These are phyloP conservation scores for Athalia circularis DNA, from an alignment of 2,888 invertebrate genomes.

Conservation along the genomic window DNA sequence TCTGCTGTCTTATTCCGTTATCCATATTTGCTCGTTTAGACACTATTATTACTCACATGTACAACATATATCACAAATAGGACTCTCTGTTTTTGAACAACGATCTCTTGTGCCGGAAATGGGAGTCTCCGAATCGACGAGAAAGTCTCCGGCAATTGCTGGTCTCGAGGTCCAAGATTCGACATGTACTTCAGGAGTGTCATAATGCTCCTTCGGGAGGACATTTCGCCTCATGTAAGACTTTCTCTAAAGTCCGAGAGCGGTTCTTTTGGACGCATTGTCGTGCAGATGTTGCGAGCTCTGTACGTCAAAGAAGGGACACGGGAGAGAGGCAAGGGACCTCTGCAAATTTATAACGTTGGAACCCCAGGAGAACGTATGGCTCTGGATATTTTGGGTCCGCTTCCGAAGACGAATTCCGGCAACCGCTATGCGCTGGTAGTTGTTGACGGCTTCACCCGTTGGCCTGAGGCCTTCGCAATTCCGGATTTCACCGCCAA, in stretches of 20 bases:
- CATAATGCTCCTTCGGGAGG: conserved; percentile 56
- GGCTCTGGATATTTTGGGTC: conserved; percentile 6
- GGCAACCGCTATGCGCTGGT: neutral
- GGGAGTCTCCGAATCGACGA: conserved; percentile 47
- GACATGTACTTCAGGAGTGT: conserved; percentile 50
- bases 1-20: no score
- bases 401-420: neutral
- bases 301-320: conserved; percentile 53
- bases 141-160: conserved; percentile 42
- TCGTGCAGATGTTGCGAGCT: conserved; percentile 50
- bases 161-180: conserved; percentile 42
- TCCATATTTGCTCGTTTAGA: no score
- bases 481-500: neutral
- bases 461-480: neutral
- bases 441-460: neutral
- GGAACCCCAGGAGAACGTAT: neutral
- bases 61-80: no score
- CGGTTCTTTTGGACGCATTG: conserved; percentile 54
- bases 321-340: neutral
- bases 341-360: no score
- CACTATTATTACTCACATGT: no score
- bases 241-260: conserved; percentile 54
- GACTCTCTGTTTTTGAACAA: conserved; percentile 50
- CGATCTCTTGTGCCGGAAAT: conserved; percentile 46
- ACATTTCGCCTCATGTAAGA: conserved; percentile 59